These are phyloP conservation scores for Phataginus tricuspis DNA, from an alignment of 2,797 vertebrate species.

Conservation along the genomic window DNA sequence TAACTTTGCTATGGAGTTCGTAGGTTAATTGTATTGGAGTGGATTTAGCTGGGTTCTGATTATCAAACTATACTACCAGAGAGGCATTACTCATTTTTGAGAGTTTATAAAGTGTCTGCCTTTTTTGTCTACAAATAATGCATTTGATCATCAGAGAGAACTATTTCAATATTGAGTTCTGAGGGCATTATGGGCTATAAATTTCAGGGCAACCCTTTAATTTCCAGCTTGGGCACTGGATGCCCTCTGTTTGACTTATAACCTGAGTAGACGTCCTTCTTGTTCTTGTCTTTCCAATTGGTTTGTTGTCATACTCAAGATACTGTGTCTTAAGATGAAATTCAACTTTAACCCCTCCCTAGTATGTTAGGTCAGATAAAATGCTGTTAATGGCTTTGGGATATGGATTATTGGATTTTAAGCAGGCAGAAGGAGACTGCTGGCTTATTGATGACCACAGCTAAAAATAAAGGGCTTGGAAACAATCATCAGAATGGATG, in stretches of 20 bases:
- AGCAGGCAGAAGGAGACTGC: neutral
- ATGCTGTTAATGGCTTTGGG: neutral
- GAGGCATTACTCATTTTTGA: slow-evolving; percentile 17
- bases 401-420: neutral
- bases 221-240: slow-evolving; percentile 2
- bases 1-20: slow-evolving; percentile 6
- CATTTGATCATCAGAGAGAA: slow-evolving; percentile 38
- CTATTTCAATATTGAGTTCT: neutral
- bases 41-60: slow-evolving; percentile 26
- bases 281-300: neutral
- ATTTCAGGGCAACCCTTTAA: neutral
- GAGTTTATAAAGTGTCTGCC: neutral
- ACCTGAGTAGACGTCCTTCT: neutral
- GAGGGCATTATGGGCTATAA: neutral
- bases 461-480: neutral
- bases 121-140: neutral
- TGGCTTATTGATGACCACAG: neutral
- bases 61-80: slow-evolving; percentile 40
- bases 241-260: neutral
- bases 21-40: slow-evolving; percentile 43
- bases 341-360: neutral
- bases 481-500: neutral
- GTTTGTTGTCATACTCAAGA: neutral
- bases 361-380: neutral
- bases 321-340: neutral